Percentiles rank a stretch among this genome's conserved stretches.
phyloP scores from a whole-genome alignment of 2,797 vertebrate genomes.

The Onychomys leucogaster region DNA sequence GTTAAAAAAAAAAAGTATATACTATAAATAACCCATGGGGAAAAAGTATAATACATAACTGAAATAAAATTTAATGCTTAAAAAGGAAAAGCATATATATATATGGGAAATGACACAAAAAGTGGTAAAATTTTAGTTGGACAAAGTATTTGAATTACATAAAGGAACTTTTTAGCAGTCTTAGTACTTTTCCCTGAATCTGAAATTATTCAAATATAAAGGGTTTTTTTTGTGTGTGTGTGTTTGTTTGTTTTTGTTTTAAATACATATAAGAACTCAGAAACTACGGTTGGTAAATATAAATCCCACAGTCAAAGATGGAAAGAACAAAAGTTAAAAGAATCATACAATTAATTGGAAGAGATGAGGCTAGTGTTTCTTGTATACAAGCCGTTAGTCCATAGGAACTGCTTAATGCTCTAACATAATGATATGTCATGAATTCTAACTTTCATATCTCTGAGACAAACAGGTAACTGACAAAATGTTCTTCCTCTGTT shows the following conservation, averaged over 20 bases:
- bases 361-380: background rate
- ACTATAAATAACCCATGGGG: background rate
- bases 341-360: slow-evolving; percentile 40
- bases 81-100: background rate
- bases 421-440: background rate
- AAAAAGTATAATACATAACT: background rate
- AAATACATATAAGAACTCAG: background rate
- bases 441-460: background rate
- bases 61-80: background rate
- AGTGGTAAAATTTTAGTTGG: background rate
- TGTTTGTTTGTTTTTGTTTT: background rate
- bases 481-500: background rate
- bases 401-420: background rate
- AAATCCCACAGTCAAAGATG: background rate
- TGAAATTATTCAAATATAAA: slow-evolving; percentile 42
- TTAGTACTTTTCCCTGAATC: slow-evolving; percentile 4
- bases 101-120: background rate
- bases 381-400: background rate
- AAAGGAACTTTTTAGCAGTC: slow-evolving; percentile 34
- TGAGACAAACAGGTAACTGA: background rate
- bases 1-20: background rate
- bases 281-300: slow-evolving; percentile 37
- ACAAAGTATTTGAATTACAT: background rate
- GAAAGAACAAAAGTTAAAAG: slow-evolving; percentile 33
- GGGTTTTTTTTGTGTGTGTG: background rate